Conservation (phyloP, 1,140 invertebrate species). For the Adelges cooleyi region DNA sequence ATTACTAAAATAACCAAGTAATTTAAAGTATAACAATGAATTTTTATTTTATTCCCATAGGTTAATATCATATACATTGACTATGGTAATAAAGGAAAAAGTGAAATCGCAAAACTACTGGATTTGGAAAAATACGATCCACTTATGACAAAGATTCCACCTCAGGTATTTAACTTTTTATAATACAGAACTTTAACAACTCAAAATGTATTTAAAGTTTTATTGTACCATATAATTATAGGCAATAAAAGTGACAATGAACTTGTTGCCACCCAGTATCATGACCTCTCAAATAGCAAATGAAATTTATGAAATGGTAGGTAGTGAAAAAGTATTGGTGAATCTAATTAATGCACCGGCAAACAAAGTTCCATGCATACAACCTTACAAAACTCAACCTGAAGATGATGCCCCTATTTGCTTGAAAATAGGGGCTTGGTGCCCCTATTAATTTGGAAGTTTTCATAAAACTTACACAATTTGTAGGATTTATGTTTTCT, state of each 20-base stretch:
- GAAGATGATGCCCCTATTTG: too few relatives aligned
- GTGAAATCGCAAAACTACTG: neutral
- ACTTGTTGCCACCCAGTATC: slow-evolving; percentile 1
- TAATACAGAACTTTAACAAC: neutral
- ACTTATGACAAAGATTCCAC: neutral
- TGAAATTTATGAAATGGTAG: neutral
- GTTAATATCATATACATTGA: slow-evolving; percentile 8
- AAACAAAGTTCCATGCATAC: slow-evolving; percentile 1
- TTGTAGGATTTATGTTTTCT: too few relatives aligned
- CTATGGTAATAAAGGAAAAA: neutral
- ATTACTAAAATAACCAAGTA: too few relatives aligned
- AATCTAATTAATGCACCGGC: neutral
- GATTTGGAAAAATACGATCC: slow-evolving; percentile 2
- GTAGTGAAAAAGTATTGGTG: neutral
- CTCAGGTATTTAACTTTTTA: neutral
- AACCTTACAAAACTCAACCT: slow-evolving; percentile 4
- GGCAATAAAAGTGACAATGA: slow-evolving; percentile 14
- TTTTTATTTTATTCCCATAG: too few relatives aligned
- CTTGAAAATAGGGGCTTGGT: too few relatives aligned
- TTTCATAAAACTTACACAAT: too few relatives aligned
- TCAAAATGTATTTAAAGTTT: neutral
- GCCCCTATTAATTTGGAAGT: too few relatives aligned
- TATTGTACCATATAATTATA: neutral
- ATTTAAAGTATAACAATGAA: too few relatives aligned
- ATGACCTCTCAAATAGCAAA: slow-evolving; percentile 5